These are phyloP conservation scores for Salarias fasciatus DNA, from an alignment of 2,797 vertebrate species.

Conservation along the genomic window DNA sequence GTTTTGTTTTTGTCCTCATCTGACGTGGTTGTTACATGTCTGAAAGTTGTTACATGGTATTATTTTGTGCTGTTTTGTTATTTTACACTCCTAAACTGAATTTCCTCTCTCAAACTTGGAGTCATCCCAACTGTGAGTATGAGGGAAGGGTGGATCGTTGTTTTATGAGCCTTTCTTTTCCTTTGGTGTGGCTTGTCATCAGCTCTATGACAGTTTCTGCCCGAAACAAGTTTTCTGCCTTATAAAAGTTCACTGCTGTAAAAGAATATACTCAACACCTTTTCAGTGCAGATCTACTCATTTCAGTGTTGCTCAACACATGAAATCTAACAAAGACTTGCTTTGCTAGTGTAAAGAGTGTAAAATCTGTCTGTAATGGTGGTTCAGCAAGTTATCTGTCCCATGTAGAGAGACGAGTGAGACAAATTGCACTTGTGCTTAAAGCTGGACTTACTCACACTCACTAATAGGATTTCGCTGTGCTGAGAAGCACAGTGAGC, in stretches of 20 bases:
- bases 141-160: slow-evolving; percentile 28
- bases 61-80: slow-evolving; percentile 8
- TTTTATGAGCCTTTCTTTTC: slow-evolving; percentile 32
- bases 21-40: neutral
- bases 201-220: slow-evolving; percentile 20
- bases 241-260: neutral
- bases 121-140: slow-evolving; percentile 28
- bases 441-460: slow-evolving; percentile 24
- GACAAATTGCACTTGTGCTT: slow-evolving; percentile 20
- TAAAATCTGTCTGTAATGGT: neutral
- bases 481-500: slow-evolving; percentile 29
- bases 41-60: neutral
- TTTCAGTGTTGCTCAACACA: neutral
- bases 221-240: neutral
- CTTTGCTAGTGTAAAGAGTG: too few relatives aligned
- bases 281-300: neutral
- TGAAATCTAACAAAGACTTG: neutral
- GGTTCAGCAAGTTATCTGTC: slow-evolving; percentile 33
- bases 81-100: neutral
- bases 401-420: slow-evolving; percentile 14
- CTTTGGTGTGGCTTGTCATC: slow-evolving; percentile 27
- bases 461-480: slow-evolving; percentile 35
- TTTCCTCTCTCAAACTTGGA: slow-evolving; percentile 14
- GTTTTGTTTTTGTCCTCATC: neutral
- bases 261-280: neutral